Evolutionary conservation across 2,113 vertebrate genomes (phyloP).

Genomic region (Phrynosoma platyrhinos): DNA sequence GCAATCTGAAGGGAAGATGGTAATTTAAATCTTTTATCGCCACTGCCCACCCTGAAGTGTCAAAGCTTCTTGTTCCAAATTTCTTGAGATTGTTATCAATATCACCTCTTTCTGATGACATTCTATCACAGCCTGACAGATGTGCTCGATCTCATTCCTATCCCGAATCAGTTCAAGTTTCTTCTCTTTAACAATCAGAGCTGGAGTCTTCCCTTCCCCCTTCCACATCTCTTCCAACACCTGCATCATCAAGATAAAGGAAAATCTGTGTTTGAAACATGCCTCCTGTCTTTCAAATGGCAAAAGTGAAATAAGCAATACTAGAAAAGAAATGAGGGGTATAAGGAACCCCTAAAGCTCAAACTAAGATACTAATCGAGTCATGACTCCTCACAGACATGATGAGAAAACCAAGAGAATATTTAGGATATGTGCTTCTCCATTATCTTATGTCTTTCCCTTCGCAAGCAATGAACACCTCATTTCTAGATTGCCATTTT

Average conservation of each 20-base stretch:
- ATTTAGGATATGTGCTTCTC: neutral
- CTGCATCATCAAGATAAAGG: constrained; percentile 58
- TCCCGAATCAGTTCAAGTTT: constrained; percentile 86
- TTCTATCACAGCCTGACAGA: constrained; percentile 88
- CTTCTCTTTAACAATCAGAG: constrained; percentile 86
- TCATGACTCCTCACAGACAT: neutral
- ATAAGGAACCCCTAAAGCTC: neutral
- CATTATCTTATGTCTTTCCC: neutral
- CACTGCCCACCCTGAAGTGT: constrained; percentile 10
- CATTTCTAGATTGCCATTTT: neutral
- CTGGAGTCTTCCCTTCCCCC: constrained; percentile 79
- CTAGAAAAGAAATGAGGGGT: neutral
- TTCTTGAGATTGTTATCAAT: constrained; percentile 57
- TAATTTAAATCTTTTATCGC: constrained; percentile 51
- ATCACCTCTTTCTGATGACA: constrained; percentile 85
- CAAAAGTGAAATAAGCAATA: neutral
- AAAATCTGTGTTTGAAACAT: neutral
- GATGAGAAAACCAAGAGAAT: neutral
- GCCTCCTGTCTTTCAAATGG: neutral
- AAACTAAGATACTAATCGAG: neutral
- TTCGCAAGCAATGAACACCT: neutral
- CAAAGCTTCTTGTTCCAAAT: constrained; percentile 25
- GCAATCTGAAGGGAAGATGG: constrained; percentile 28
- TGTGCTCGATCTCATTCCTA: constrained; percentile 78
- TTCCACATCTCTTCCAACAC: constrained; percentile 86